Conservation (phyloP, 2,888 invertebrate genomes). For the Baccha elongata region DNA sequence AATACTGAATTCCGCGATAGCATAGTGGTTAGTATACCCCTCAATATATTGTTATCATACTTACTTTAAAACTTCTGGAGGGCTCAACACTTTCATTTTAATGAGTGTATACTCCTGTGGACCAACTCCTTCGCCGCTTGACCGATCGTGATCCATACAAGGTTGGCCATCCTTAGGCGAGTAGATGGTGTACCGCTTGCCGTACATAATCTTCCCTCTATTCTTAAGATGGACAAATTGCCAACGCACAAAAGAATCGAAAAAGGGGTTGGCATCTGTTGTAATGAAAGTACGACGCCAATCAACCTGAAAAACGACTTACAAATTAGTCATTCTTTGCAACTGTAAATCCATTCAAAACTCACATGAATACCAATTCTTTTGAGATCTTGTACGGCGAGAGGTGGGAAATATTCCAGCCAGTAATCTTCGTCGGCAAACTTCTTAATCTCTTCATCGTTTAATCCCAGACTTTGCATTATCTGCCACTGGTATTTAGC, state of each 20-base stretch:
- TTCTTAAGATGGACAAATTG: conserved; percentile 94
- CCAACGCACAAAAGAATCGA: conserved; percentile 98
- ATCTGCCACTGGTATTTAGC: conserved; percentile 99
- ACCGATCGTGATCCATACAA: conserved; percentile 99
- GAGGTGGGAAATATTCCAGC: conserved; percentile 98
- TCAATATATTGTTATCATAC: conserved; percentile 59
- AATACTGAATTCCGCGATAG: conserved; percentile 10
- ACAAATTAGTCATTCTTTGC: background rate
- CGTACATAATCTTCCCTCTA: conserved; percentile 95
- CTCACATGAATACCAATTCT: conserved; percentile 95
- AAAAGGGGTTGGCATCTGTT: conserved; percentile 98
- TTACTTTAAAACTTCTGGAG: conserved; percentile 85
- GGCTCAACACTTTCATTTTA: conserved; percentile 91
- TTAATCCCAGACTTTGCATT: conserved; percentile 95
- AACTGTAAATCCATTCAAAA: conserved; percentile 47
- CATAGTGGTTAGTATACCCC: background rate
- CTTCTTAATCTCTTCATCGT: conserved; percentile 94
- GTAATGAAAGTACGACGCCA: conserved; percentile 99
- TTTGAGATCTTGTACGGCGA: conserved; percentile 92
- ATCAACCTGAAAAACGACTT: conserved; percentile 88
- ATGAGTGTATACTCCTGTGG: conserved; percentile 99
- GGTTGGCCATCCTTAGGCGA: conserved; percentile 98
- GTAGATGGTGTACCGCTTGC: conserved; percentile 97
- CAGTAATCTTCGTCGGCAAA: conserved; percentile 96
- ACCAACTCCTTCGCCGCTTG: conserved; percentile 97